These are phyloP conservation scores for Bedellia somnulentella DNA, from an alignment of 2,888 invertebrate genomes.

Conservation along the genomic window DNA sequence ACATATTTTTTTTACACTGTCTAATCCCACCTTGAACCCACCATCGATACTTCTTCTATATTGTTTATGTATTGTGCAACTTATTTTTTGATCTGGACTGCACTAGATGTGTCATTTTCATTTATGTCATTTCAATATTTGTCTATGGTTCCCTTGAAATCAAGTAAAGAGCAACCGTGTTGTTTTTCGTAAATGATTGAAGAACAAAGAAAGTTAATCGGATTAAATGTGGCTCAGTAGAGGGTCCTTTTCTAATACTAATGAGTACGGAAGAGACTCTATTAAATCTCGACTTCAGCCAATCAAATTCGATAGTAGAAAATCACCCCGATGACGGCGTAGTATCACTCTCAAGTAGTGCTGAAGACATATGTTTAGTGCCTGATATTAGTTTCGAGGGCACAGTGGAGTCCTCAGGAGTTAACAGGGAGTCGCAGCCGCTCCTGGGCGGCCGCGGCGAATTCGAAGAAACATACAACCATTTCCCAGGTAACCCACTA, in stretches of 20 bases:
- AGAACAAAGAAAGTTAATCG: constrained; percentile 51
- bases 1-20: too few relatives aligned
- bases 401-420: constrained; percentile 81
- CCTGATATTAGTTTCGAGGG: constrained; percentile 84
- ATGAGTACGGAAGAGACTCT: constrained; percentile 67
- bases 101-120: too few relatives aligned
- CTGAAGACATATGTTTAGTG: constrained; percentile 74
- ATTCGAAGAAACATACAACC: constrained; percentile 75
- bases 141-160: too few relatives aligned
- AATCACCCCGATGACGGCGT: constrained; percentile 59
- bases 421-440: constrained; percentile 92
- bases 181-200: constrained; percentile 54
- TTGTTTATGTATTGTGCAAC: too few relatives aligned
- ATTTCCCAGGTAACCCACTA: constrained; percentile 88
- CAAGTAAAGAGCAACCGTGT: too few relatives aligned
- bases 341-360: constrained; percentile 61
- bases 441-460: constrained; percentile 83
- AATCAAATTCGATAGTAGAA: constrained; percentile 35
- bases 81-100: too few relatives aligned
- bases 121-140: too few relatives aligned
- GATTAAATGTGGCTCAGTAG: constrained; percentile 57
- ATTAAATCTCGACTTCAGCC: constrained; percentile 66
- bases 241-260: constrained; percentile 47
- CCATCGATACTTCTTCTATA: too few relatives aligned
- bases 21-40: too few relatives aligned